These are phyloP conservation scores for Eurypyga helias DNA, from an alignment of 2,113 vertebrate genomes.

Conservation along the genomic window DNA sequence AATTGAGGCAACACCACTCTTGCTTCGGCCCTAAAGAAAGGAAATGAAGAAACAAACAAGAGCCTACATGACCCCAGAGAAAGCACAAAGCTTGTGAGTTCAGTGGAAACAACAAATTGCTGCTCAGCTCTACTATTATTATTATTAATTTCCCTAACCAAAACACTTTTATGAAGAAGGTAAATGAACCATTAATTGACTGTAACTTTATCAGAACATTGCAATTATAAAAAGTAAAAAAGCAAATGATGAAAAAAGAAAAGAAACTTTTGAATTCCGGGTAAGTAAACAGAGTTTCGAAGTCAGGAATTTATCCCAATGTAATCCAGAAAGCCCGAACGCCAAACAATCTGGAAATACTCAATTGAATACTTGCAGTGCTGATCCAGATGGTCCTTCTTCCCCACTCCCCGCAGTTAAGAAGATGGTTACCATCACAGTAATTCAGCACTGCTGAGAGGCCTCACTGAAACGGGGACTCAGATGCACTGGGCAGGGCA, in stretches of 20 bases:
- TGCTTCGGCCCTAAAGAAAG: neutral
- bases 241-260: neutral
- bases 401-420: neutral
- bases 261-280: neutral
- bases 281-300: neutral
- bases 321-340: neutral
- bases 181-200: neutral
- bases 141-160: neutral
- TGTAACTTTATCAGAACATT: neutral
- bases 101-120: neutral
- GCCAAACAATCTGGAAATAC: constrained; percentile 25
- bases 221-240: neutral
- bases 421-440: neutral
- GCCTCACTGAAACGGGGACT: neutral
- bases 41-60: constrained; percentile 24
- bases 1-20: neutral
- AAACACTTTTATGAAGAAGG: neutral
- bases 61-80: neutral
- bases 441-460: neutral
- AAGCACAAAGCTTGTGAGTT: neutral
- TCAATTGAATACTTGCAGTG: neutral
- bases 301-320: neutral
- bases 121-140: neutral
- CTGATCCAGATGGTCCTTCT: constrained; percentile 1
- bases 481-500: neutral